Evolutionary conservation across 2,797 vertebrate species (phyloP), one percentile per base, ranked within the genome.

Genomic region (Schizopygopsis pylzovi): DNA sequence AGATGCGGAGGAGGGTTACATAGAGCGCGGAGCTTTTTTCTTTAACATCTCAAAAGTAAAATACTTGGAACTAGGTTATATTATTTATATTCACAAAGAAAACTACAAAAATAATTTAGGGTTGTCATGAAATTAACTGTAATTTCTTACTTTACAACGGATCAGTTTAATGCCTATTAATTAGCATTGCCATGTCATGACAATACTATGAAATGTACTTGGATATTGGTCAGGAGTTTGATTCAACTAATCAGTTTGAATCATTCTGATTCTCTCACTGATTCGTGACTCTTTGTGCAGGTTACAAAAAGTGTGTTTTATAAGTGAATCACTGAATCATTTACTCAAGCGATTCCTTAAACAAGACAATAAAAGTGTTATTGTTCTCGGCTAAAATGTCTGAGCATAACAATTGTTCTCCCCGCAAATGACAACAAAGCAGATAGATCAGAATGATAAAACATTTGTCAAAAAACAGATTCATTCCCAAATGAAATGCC

Each of bases 1-100:
- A 15, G 41, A 75, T 75, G 79, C 61, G 28, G 61, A 65, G 63
- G 43, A 81, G 59, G 25, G 28, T 52, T 81, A 65, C 28, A 37
- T 13, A 47, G 43, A 49, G 28, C 6, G 10, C 16, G 0, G 43
- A 47, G 78, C 5, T 22, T 47, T 63, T 45, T 25, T 10, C n/a
- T 63, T 28, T 25, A 79, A 79, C n/a, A 79, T 65, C 59, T 47
- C 16, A 45, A 65, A 65, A 65, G 59, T 45, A 45, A 65, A 65
- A 33, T 12, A 65, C 20, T 33, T 80, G 16, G 3, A 67, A 22
- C 5, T 22, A 79, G 61, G 25, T 47, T 37, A 22, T 47, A 13
- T 33, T 65, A 45, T 47, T 45, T 45, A 80, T 49, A 67, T 80
- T 67, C 28, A 37, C 10, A 80, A 8, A 61, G 22, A 79, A 61